Evolutionary conservation across 2,113 vertebrate species (phyloP), one percentile per base, ranked within the genome.

Genomic region (Rhinolophus sinicus): DNA sequence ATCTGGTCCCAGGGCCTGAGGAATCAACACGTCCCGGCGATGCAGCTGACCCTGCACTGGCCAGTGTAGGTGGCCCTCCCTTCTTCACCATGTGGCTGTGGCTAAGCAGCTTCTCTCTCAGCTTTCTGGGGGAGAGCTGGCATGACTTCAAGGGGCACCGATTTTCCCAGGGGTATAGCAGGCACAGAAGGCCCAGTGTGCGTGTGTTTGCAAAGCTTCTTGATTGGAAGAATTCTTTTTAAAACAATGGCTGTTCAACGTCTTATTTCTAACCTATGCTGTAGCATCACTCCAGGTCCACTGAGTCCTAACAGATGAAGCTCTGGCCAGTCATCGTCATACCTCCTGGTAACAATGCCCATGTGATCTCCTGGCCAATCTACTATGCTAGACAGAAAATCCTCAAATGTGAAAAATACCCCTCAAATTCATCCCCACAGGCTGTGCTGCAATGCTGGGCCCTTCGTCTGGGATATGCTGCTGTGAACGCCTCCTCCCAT

Each of bases 61-160:
- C 62, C 58, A 28, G 69, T 2, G 9, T 2, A 40, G n/a, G 64
- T 7, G 12, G 30, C 28, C 40, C 15, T 58, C 10, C 6, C 11
- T 65, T 47, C 47, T 70, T 56, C 14, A 33, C 18, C 13, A 16
- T 3, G 3, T 0, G 24, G 1, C 26, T n/a, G 10, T 11, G 0
- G 2, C 18, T 19, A 56, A 24, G n/a, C 28, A 78, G n/a, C 35
- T 56, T 64, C 65, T 76, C 47, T 77, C 50, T 64, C n/a, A 56
- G 18, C 16, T 40, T n/a, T 8, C 16, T 38, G 15, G 6, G 19
- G 50, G 16, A n/a, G 12, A 56, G 7, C 24, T 22, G 44, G 0
- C 40, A 64, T 22, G 81, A 44, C 18, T 18, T 65, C 35, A 35
- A 24, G 28, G 56, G 15, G 4, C 10, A 21, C 44, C 30, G 40